These are phyloP conservation scores for Trigoniulus corallinus DNA, from an alignment of 1,140 invertebrate genomes.

Conservation along the genomic window DNA sequence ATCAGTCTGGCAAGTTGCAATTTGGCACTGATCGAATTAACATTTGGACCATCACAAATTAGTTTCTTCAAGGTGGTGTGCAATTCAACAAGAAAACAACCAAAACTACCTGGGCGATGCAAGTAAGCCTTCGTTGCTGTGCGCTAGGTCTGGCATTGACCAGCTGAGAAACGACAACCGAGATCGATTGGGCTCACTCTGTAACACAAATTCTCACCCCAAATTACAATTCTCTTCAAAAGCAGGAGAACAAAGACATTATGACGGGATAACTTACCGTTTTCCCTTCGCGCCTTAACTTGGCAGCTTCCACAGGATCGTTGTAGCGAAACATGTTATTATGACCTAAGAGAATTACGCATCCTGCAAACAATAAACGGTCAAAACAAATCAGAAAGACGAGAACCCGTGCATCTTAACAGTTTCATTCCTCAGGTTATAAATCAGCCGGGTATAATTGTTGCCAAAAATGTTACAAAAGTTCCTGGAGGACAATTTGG, in stretches of 20 bases:
- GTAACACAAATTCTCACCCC: background rate
- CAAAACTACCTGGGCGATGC: conserved; percentile 37
- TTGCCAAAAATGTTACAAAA: no score
- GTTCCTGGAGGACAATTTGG: no score
- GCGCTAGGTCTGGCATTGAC: conserved; percentile 59
- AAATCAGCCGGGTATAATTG: no score
- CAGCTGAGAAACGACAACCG: conserved; percentile 65
- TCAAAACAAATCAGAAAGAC: no score
- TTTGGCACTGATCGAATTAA: conserved; percentile 2
- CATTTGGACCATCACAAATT: background rate
- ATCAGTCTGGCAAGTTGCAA: background rate
- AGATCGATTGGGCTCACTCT: conserved; percentile 49
- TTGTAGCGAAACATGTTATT: conserved; percentile 88
- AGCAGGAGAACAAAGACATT: conserved; percentile 1
- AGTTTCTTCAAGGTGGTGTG: conserved; percentile 1
- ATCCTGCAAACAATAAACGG: conserved; percentile 38
- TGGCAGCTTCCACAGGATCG: conserved; percentile 75
- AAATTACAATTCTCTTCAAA: background rate
- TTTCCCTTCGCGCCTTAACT: conserved; percentile 51
- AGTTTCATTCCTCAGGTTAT: no score
- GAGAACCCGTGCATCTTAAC: background rate
- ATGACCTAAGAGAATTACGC: conserved; percentile 65
- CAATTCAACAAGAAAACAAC: background rate
- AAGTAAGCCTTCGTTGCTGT: no score
- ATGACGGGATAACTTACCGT: conserved; percentile 4